A percentile compares a stretch with the other conserved stretches of the same genome.
Conservation (phyloP, 2,888 invertebrate genomes). For the Pterostichus niger region DNA sequence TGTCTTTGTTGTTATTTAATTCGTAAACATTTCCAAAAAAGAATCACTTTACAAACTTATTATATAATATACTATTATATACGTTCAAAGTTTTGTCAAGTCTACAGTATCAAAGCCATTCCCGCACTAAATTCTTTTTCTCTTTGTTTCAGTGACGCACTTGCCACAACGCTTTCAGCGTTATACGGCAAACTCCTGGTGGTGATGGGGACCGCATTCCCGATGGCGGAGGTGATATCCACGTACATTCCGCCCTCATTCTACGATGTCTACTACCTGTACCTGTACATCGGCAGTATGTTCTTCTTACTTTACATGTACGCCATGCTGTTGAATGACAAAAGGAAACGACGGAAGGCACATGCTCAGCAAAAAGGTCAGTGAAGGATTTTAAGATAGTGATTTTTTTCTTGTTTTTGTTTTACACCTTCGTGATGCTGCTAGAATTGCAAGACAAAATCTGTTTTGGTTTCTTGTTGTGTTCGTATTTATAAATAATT, state of each 20-base stretch:
- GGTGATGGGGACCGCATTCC: slow-evolving; percentile 96
- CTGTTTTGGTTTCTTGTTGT: too few species aligned
- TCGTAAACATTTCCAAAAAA: too few species aligned
- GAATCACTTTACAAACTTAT: too few species aligned
- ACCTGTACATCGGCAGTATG: slow-evolving; percentile 85
- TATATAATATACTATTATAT: too few species aligned
- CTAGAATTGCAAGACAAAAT: too few species aligned
- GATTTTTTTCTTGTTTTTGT: too few species aligned
- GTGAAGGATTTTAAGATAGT: neutral
- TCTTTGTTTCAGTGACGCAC: slow-evolving; percentile 86
- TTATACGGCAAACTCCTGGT: slow-evolving; percentile 95
- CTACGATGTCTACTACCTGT: slow-evolving; percentile 88
- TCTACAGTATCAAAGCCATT: too few species aligned
- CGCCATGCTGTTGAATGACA: slow-evolving; percentile 83
- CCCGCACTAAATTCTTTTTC: slow-evolving; percentile 34
- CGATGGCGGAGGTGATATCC: slow-evolving; percentile 97
- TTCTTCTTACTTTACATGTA: slow-evolving; percentile 84
- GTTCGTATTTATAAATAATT: too few species aligned
- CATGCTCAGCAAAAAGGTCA: slow-evolving; percentile 68
- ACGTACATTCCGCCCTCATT: slow-evolving; percentile 96
- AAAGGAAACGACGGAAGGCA: slow-evolving; percentile 73
- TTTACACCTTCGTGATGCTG: too few species aligned
- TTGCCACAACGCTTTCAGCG: slow-evolving; percentile 94
- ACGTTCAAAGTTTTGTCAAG: too few species aligned
- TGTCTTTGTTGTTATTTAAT: too few species aligned